Base-by-base conservation (phyloP, 2,113 vertebrate genomes). In the Geococcyx californianus region DNA sequence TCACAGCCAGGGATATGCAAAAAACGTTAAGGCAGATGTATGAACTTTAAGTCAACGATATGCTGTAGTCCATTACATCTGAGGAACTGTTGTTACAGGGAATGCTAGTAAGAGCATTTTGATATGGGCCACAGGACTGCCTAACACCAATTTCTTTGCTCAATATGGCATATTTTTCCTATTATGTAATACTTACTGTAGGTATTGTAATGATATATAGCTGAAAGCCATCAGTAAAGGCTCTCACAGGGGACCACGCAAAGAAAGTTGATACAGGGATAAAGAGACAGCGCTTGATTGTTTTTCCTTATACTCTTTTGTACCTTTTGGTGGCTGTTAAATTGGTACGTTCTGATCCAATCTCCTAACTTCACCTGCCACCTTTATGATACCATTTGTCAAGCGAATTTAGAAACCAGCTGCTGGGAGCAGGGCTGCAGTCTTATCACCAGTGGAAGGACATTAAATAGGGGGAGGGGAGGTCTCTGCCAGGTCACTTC, bases 201-300 rank as follows among this genome's bases (percentile, higher is more conserved):
- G 70, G 70, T 85, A 89, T 85, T 95, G 70, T 86, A 95, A 95
- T 70, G 72, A 90, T 84, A 90, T 80, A 66, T 87, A 95, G 93
- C 90, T 94, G 90, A 94, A 96, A 95, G 78, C 62, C 67, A 93
- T 94, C 95, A 91, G 89, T 70, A 90, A 81, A 84, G 74, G 80
- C 60, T 94, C 91, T 88, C 94, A 90, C 84, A 82, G 81, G 89
- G 64, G 79, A 93, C 44, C 0, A 5, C 1, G 14, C 74, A 89
- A 52, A 74, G 91, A 85, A 97, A 97, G 92, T 31, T 80, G 95
- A 97, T 94, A 92, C 70, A 82, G 90, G 58, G 89, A 96, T 92
- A 94, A 95, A 96, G 84, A 96, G 84, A 88, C 78, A 93, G 62
- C 33, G 70, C 64, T 93, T 96, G 90, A 96, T 94, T 66, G 76